Evolutionary conservation across 2,113 vertebrate species (phyloP), one percentile per base, ranked within the genome.

Genomic region (Sula dactylatra): DNA sequence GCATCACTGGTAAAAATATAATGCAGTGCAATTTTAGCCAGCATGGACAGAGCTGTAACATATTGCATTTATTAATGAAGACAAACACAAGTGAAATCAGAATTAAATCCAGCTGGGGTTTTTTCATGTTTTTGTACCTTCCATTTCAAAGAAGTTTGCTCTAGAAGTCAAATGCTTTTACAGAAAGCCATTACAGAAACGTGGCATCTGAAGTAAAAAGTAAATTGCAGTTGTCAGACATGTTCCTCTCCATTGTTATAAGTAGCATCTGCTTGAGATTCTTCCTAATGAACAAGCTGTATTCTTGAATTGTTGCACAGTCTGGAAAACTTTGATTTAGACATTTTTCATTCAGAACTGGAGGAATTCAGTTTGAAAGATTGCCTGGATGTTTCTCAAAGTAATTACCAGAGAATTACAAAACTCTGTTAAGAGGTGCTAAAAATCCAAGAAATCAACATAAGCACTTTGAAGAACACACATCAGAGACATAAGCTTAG

Each of bases 351-450:
- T 81, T 86, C 65, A 64, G 59, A 90, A 93, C 26, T 61, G 42
- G 42, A 70, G 14, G 59, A 61, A 90, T 54, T 88, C 79, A 22
- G 42, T 65, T 86, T 36, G 22, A 87, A 90, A 89, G 18, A 93
- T 4, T 80, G 94, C 34, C 67, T 72, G 38, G 71, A 94, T 67
- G 42, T 78, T 92, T 95, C 67, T 71, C 70, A 54, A 93, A 84
- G 67, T 83, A 95, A 83, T 88, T 79, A 77, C 40, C n/a, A 96
- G 61, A 95, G 29, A 90, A 92, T 58, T 86, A 94, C 22, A 92
- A 62, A 96, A 82, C 18, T 85, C 26, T 67, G 50, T 83, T 72
- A 88, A 92, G 79, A 90, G 59, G 52, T 56, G 16, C 40, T 91
- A 71, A 91, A 90, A 92, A 84, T 71, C 50, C 14, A 38, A 84